Evolutionary conservation across 37 sponge, comb jelly and placozoan species (phyloP).

Genomic region (Spongilla lacustris): DNA sequence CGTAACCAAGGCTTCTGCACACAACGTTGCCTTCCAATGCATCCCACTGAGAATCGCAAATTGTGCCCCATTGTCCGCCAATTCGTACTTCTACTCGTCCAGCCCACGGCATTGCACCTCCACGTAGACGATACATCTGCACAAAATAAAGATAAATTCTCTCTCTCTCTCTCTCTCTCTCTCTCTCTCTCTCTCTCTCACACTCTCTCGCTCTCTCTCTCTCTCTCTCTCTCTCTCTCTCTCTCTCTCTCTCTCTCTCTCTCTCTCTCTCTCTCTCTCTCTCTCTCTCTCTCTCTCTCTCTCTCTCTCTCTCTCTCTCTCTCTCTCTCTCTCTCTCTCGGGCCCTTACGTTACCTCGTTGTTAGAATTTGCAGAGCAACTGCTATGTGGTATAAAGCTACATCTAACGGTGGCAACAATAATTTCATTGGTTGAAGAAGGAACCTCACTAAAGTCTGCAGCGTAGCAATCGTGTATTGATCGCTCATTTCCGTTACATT

Average conservation of each 20-base stretch:
- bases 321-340: background rate
- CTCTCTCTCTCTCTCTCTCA: no score
- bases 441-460: background rate
- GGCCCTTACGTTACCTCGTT: background rate
- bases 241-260: background rate
- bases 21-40: constrained; percentile 29
- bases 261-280: background rate
- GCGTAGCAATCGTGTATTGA: background rate
- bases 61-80: constrained; percentile 20
- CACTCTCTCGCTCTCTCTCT: no score
- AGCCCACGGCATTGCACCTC: constrained; percentile 22
- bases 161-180: no score
- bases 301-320: background rate
- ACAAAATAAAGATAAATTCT: background rate
- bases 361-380: background rate
- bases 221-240: background rate
- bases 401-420: constrained; percentile 71
- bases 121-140: constrained; percentile 23
- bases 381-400: constrained; percentile 49
- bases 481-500: background rate
- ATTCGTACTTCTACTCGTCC: constrained; percentile 43
- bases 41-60: constrained; percentile 21
- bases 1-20: constrained; percentile 45
- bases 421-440: background rate
- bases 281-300: background rate